phyloP scores from a whole-genome alignment of 1,140 invertebrate genomes.

The Phthorimaea operculella region DNA sequence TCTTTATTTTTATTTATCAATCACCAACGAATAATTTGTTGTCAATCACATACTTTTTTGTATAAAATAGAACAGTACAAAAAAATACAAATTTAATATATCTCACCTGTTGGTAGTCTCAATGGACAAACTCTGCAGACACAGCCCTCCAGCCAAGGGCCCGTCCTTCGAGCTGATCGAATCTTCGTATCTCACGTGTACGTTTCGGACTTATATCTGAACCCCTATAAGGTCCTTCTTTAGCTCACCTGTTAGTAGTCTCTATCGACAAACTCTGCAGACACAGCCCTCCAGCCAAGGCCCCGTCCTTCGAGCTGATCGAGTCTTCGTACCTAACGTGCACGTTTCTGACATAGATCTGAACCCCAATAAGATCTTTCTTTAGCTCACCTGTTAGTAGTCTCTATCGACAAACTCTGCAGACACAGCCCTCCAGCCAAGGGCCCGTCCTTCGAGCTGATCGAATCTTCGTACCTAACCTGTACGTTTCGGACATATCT shows the following conservation, averaged over 20 bases:
- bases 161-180: constrained; percentile 73
- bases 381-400: constrained; percentile 83
- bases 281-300: constrained; percentile 82
- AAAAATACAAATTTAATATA: too few relatives aligned
- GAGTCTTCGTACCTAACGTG: constrained; percentile 87
- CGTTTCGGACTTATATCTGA: constrained; percentile 81
- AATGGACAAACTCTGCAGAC: constrained; percentile 80
- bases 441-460: constrained; percentile 73
- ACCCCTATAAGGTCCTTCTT: constrained; percentile 81
- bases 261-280: constrained; percentile 82
- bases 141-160: constrained; percentile 80
- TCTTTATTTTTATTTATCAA: too few relatives aligned
- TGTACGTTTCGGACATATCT: constrained; percentile 85
- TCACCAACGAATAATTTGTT: too few relatives aligned
- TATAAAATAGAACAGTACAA: too few relatives aligned
- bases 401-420: constrained; percentile 81
- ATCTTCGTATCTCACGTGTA: constrained; percentile 88
- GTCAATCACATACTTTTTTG: too few relatives aligned
- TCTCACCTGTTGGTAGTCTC: constrained; percentile 84
- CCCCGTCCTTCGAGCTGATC: constrained; percentile 72
- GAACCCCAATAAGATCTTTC: too few relatives aligned
- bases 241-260: constrained; percentile 79
- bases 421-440: constrained; percentile 84
- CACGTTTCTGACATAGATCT: constrained; percentile 82
- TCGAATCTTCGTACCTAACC: constrained; percentile 83